A percentile compares a stretch with the other conserved stretches of the same genome.
phyloP scores from a whole-genome alignment of 2,888 invertebrate genomes.

The Hypolimnas misippus region DNA sequence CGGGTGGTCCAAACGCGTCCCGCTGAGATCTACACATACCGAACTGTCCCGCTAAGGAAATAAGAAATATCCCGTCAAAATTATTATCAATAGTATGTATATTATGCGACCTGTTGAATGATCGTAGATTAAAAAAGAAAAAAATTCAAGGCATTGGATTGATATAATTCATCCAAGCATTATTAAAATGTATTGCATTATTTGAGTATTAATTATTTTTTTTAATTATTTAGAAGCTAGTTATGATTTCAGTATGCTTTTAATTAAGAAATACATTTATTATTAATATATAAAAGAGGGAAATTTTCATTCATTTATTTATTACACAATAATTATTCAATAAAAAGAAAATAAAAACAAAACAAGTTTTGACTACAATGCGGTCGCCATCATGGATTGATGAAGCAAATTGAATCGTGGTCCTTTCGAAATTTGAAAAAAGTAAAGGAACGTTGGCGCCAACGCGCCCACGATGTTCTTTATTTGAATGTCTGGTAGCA shows the following conservation, averaged over 20 bases:
- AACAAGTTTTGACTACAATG: conserved; percentile 35
- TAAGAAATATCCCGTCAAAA: conserved; percentile 52
- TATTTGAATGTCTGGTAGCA: conserved; percentile 70
- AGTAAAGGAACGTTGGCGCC: conserved; percentile 79
- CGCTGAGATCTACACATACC: conserved; percentile 56
- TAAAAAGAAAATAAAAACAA: conserved; percentile 23
- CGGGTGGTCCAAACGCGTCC: conserved; percentile 73
- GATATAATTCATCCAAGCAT: background rate
- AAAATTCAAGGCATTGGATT: background rate
- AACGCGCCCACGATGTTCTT: conserved; percentile 73
- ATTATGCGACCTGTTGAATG: too few relatives aligned
- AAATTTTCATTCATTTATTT: too few relatives aligned
- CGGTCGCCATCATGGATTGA: conserved; percentile 51
- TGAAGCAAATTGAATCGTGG: conserved; percentile 74
- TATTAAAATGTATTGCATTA: too few relatives aligned
- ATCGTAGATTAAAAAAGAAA: background rate
- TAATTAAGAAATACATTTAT: too few relatives aligned
- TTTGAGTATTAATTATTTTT: too few relatives aligned
- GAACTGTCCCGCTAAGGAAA: conserved; percentile 54
- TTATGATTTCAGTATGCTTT: too few relatives aligned
- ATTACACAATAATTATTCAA: too few relatives aligned
- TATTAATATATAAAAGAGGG: too few relatives aligned
- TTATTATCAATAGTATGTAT: conserved; percentile 11
- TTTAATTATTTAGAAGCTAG: too few relatives aligned
- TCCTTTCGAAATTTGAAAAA: conserved; percentile 66